Conservation (phyloP, 2,797 vertebrate genomes). For the Chanos chanos region DNA sequence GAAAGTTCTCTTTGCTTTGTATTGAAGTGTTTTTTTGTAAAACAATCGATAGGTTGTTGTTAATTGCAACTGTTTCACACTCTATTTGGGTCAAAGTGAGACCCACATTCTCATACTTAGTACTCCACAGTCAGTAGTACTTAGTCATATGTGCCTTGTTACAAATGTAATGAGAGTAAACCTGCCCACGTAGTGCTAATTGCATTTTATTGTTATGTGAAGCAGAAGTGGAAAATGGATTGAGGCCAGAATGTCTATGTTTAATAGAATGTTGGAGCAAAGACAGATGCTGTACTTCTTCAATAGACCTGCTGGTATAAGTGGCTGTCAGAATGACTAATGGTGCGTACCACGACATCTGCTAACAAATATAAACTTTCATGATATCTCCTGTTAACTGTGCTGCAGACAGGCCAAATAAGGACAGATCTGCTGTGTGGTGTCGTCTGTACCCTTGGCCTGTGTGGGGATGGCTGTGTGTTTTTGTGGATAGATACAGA, state of each 20-base stretch:
- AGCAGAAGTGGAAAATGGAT: slow-evolving; percentile 49
- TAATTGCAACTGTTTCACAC: too few relatives aligned
- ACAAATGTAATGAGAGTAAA: background rate
- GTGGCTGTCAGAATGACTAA: slow-evolving; percentile 62
- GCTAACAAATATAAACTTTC: slow-evolving; percentile 57
- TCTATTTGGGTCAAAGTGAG: too few relatives aligned
- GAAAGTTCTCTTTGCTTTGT: too few relatives aligned
- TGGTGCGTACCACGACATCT: slow-evolving; percentile 52
- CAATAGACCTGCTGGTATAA: slow-evolving; percentile 50
- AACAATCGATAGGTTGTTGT: too few relatives aligned
- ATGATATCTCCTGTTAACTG: slow-evolving; percentile 55
- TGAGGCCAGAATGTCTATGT: slow-evolving; percentile 29
- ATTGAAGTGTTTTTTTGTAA: too few relatives aligned
- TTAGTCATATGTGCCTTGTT: background rate
- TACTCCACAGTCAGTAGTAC: too few relatives aligned
- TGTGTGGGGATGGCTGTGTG: slow-evolving; percentile 1
- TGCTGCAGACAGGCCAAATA: slow-evolving; percentile 45
- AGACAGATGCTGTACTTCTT: slow-evolving; percentile 42
- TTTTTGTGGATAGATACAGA: background rate
- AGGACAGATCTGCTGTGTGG: slow-evolving; percentile 29
- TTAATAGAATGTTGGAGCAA: slow-evolving; percentile 45
- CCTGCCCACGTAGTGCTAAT: background rate
- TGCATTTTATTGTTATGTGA: slow-evolving; percentile 17
- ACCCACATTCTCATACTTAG: too few relatives aligned
- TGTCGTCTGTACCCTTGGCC: background rate